These are phyloP conservation scores for Electrona antarctica DNA, from an alignment of 2,113 vertebrate genomes.

Conservation along the genomic window DNA sequence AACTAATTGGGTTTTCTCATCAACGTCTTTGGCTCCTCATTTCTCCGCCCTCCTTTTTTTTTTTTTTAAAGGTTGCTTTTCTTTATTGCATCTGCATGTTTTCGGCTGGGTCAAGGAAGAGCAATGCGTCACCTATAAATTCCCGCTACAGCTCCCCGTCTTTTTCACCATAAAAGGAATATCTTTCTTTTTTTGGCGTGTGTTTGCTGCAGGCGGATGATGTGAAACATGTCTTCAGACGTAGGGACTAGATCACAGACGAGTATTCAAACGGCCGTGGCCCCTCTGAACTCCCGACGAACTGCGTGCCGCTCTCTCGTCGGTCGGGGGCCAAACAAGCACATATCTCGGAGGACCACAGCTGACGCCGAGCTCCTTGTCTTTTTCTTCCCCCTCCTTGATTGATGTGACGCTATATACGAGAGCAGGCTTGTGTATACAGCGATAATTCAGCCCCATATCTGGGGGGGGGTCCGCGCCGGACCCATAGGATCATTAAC, in stretches of 20 bases:
- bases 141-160: constrained; percentile 1
- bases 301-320: not conserved
- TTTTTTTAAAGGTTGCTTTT: too few species aligned
- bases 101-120: not conserved
- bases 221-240: not conserved
- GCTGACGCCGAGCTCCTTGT: constrained; percentile 16
- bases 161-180: not conserved
- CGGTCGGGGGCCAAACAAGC: not conserved
- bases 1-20: too few species aligned
- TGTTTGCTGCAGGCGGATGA: not conserved
- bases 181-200: not conserved
- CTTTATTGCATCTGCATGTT: too few species aligned
- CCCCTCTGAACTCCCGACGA: constrained; percentile 3
- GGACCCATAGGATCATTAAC: constrained; percentile 52
- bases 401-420: constrained; percentile 38
- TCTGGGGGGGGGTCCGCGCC: constrained; percentile 48
- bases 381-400: not conserved
- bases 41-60: too few species aligned
- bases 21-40: too few species aligned
- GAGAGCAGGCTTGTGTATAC: constrained; percentile 48
- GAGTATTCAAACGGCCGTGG: not conserved
- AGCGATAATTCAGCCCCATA: constrained; percentile 56
- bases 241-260: not conserved
- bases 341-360: constrained; percentile 33
- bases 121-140: constrained; percentile 34